phyloP scores from a whole-genome alignment of 2,888 invertebrate species.

The Actias luna region DNA sequence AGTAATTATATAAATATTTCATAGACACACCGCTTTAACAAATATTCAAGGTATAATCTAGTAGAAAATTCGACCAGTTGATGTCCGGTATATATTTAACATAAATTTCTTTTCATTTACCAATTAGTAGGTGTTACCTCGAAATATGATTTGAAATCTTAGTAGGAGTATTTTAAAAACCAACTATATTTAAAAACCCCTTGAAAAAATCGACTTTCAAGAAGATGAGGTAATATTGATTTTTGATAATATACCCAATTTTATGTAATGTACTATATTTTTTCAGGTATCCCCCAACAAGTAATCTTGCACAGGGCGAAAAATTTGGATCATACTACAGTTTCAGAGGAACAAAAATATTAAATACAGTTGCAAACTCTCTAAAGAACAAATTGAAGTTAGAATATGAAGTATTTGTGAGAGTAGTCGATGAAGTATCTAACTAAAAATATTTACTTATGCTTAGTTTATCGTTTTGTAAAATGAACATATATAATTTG shows the following conservation, averaged over 20 bases:
- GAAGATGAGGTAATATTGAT: too few relatives aligned
- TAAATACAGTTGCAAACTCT: slow-evolving; percentile 49
- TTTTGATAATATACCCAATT: background rate
- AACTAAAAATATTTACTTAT: slow-evolving; percentile 20
- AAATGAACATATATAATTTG: slow-evolving; percentile 12
- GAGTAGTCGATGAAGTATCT: slow-evolving; percentile 56
- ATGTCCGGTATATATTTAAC: too few relatives aligned
- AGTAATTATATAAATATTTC: too few relatives aligned
- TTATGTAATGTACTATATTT: slow-evolving; percentile 20
- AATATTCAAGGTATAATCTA: too few relatives aligned
- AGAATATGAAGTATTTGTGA: slow-evolving; percentile 71
- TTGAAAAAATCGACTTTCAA: too few relatives aligned
- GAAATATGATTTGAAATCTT: background rate
- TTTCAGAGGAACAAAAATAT: slow-evolving; percentile 62
- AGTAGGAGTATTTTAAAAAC: background rate
- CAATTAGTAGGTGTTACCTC: background rate
- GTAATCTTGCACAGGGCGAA: slow-evolving; percentile 52
- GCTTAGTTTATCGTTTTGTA: slow-evolving; percentile 20
- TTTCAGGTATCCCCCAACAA: slow-evolving; percentile 62
- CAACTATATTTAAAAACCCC: too few relatives aligned
- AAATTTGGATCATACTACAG: slow-evolving; percentile 65
- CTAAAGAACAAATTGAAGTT: slow-evolving; percentile 61
- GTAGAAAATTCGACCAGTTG: too few relatives aligned
- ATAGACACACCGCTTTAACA: background rate
- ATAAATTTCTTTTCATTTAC: background rate